These are phyloP conservation scores for Dendroctonus ponderosae DNA, from an alignment of 1,140 invertebrate species.

Conservation along the genomic window DNA sequence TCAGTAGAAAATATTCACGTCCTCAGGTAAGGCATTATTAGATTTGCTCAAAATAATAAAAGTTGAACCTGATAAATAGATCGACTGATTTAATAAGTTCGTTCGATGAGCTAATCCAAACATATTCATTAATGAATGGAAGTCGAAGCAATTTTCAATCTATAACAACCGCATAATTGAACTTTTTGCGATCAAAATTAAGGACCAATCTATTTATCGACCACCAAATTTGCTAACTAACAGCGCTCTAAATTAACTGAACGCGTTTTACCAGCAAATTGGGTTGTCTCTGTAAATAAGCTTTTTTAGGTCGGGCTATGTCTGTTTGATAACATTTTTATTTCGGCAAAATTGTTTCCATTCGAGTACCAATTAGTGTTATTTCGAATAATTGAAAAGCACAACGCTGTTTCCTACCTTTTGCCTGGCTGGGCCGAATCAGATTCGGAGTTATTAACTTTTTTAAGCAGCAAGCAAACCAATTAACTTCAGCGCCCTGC, in stretches of 20 bases:
- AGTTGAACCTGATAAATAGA: too few species aligned
- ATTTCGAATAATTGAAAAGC: slow-evolving; percentile 7
- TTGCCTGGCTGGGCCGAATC: too few species aligned
- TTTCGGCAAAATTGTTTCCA: slow-evolving; percentile 3
- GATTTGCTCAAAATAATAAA: not conserved
- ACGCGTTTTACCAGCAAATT: slow-evolving; percentile 21
- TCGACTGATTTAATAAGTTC: too few species aligned
- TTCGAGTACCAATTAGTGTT: slow-evolving; percentile 4
- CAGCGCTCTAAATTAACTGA: slow-evolving; percentile 10
- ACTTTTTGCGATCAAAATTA: too few species aligned
- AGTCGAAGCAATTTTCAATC: too few species aligned
- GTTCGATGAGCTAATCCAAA: too few species aligned
- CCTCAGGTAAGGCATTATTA: slow-evolving; percentile 19
- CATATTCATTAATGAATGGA: too few species aligned
- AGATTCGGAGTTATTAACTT: too few species aligned
- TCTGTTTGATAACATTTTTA: slow-evolving; percentile 10
- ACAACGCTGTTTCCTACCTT: not conserved
- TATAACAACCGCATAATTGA: too few species aligned
- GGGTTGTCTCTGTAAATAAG: slow-evolving; percentile 4
- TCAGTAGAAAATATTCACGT: slow-evolving; percentile 7
- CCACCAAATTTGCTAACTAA: not conserved
- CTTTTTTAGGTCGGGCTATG: slow-evolving; percentile 2
- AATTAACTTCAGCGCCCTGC: too few species aligned
- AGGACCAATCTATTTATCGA: too few species aligned
- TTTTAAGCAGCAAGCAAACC: too few species aligned